Base-by-base conservation (phyloP, 2,888 invertebrate species). In the Acrocyrtus sp. region DNA sequence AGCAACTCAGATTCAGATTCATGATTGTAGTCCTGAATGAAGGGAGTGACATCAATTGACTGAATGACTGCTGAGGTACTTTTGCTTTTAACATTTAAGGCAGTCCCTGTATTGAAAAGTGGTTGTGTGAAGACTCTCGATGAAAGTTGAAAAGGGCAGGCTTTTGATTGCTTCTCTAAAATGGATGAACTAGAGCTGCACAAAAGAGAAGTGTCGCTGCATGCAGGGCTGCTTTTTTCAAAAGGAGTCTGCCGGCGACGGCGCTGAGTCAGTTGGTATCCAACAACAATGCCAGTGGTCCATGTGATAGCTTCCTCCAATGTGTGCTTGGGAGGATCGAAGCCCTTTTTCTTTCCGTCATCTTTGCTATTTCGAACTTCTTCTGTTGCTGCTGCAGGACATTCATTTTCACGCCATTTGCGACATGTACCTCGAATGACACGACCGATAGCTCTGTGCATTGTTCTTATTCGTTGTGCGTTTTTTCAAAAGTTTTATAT, bases 381-480 rank as follows among this genome's bases (percentile, higher is more conserved):
- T 45, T 79, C 78, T n/a, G 66, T 75, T 15, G 39, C 48, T 10
- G 68, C 65, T 12, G 62, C 50, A 10, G 78, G 78, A 19, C 63
- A 66, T 5, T 80, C 76, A 45, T 74, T 76, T 51, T 78, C 78
- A 21, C 73, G 72, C 58, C 60, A 74, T 26, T 75, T 76, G 15
- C 76, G 63, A 54, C 75, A 75, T 17, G 70, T 61, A 19, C 77
- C 75, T 26, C 78, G 62, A 17, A 80, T 54, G 1, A 68, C 69
- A n/a, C 80, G 72, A 34, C 68, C 53, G 53, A 78, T 47, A n/a
- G 79, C 70, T 62, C 80, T 62, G 17, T 78, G 79, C 79, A 79
- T 79, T n/a, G n/a, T n/a, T n/a, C n/a, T n/a, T n/a, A n/a, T n/a
- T n/a, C n/a, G n/a, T n/a, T n/a, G n/a, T n/a, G n/a, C n/a, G n/a